Percentiles rank a stretch among this genome's conserved stretches.
Conservation (phyloP, 2,113 vertebrate species). For the Antechinus stuartii region DNA sequence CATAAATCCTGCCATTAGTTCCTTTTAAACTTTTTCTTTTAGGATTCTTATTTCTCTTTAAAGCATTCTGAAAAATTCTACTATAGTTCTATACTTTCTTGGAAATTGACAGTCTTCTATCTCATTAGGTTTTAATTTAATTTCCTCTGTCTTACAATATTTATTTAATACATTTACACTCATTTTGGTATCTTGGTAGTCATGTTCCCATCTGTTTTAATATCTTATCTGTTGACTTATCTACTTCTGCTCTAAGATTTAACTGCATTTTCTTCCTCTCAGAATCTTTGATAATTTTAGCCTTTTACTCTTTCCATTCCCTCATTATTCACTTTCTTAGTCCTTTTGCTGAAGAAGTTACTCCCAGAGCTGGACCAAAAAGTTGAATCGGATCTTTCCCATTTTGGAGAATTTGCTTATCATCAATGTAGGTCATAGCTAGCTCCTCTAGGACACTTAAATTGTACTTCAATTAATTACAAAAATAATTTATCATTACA, state of each 20-base stretch:
- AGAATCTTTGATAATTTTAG: neutral
- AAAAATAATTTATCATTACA: neutral
- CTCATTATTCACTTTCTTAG: neutral
- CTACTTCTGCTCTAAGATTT: neutral
- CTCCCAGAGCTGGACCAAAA: neutral
- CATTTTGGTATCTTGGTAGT: neutral
- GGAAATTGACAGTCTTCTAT: neutral
- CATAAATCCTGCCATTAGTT: neutral
- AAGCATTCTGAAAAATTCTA: neutral
- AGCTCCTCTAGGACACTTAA: neutral
- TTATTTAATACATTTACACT: neutral
- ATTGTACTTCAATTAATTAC: neutral
- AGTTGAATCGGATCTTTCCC: neutral
- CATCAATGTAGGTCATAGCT: neutral
- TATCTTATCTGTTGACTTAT: neutral
- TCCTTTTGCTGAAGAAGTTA: neutral
- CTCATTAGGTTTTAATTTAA: neutral
- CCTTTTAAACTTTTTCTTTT: neutral
- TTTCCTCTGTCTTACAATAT: neutral
- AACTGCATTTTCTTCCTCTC: neutral
- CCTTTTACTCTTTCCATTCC: neutral
- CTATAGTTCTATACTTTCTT: neutral
- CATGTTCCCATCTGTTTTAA: neutral
- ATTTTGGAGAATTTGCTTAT: neutral
- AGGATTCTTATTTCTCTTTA: neutral